Percentiles rank a stretch among this genome's conserved stretches.
These are phyloP conservation scores for Pseudomyrmex concolor DNA, from an alignment of 1,140 invertebrate species.

Conservation along the genomic window DNA sequence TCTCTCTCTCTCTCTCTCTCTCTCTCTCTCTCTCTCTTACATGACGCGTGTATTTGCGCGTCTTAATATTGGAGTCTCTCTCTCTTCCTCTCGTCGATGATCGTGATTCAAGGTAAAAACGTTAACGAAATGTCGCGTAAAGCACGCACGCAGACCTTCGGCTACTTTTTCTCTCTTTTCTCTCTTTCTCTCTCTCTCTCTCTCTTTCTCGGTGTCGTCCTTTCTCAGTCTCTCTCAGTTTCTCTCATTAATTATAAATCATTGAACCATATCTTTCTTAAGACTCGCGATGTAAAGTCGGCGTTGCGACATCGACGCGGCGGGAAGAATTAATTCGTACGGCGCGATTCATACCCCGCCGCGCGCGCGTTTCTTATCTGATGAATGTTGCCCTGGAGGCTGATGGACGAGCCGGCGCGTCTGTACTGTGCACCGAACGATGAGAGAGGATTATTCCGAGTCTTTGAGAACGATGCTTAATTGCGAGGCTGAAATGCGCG, in stretches of 20 bases:
- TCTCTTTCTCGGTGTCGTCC: not conserved
- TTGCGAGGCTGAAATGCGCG: not conserved
- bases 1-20: too few relatives aligned
- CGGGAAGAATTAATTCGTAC: conserved; percentile 24
- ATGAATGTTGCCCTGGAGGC: conserved; percentile 22
- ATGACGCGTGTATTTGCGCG: too few relatives aligned
- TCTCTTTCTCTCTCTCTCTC: not conserved
- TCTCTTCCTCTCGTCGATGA: not conserved
- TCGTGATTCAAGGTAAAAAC: not conserved
- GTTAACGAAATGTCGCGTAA: conserved; percentile 13
- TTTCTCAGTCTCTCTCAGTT: not conserved
- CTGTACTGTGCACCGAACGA: not conserved
- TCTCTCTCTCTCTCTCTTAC: too few relatives aligned
- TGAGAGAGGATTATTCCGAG: conserved; percentile 35
- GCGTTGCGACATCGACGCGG: not conserved
- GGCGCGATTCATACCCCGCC: conserved; percentile 34
- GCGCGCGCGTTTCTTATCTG: conserved; percentile 53
- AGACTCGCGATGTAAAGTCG: conserved; percentile 25
- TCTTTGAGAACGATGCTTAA: not conserved
- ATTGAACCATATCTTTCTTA: conserved; percentile 19
- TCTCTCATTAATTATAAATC: conserved; percentile 41
- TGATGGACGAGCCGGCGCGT: conserved; percentile 22
- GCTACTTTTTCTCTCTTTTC: not conserved
- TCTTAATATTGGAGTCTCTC: not conserved
- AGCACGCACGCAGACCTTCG: not conserved